Base-by-base conservation (phyloP, 2,888 invertebrate species). In the Aporophyla nigra region DNA sequence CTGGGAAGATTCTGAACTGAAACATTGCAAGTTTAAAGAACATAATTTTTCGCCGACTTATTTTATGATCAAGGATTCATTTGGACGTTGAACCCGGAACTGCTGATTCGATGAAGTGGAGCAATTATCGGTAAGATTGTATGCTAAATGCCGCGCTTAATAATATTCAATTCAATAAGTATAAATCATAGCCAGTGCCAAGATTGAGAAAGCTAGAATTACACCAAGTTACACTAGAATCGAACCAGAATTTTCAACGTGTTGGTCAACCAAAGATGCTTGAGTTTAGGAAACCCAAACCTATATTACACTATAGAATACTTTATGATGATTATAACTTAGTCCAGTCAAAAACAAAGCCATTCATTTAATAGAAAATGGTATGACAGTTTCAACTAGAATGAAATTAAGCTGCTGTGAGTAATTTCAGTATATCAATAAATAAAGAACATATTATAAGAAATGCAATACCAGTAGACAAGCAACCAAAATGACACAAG, bases 401-500 rank as follows among this genome's bases (percentile, higher is more conserved):
- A 46, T 53, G 40, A n/a, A 70, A 59, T 56, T 56, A 49, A 62
- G 14, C 24, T 33, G 6, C 33, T 33, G 33, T n/a, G n/a, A n/a
- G n/a, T n/a, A n/a, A 12, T 46, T 40, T 12, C 9, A 43, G 43
- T 9, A 46, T 46, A 46, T 1, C 43, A 46, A 46, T 2, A 46
- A 27, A 33, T 51, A 56, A 74, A 66, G n/a, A 51, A 75, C 58
- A 66, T 73, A 76, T 67, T 62, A 76, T 82, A 61, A 80, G 78
- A 74, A 74, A 80, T 80, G 73, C 69, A 82, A 72, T 73, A 70
- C 76, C 68, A 71, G 40, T 76, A 10, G 43, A 49, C 49, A 71
- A 51, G 51, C 68, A 75, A 21, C 71, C 19, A 67, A 84, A 74
- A 74, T 74, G 63, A 79, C 58, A 66, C 88, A 86, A 88, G 88